Conservation (phyloP, 2,797 vertebrate genomes). For the Poeciliopsis gracilis region DNA sequence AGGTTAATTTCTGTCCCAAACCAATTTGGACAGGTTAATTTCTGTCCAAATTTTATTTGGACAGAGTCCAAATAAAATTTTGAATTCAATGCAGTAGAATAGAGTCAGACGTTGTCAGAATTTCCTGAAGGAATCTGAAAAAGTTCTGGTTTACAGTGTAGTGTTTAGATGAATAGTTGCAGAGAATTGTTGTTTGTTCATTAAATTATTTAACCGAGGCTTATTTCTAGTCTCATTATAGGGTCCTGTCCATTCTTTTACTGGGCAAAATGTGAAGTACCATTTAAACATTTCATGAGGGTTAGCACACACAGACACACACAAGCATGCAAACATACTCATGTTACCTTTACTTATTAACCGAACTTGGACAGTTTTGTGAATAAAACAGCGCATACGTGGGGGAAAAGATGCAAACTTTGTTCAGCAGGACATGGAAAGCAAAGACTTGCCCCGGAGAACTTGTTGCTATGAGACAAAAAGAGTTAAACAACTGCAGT, state of each 20-base stretch:
- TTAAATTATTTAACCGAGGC: not conserved
- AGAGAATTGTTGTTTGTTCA: too few relatives aligned
- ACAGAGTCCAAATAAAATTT: not conserved
- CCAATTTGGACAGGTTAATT: too few relatives aligned
- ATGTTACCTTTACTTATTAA: not conserved
- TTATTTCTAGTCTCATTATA: not conserved
- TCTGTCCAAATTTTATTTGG: not conserved
- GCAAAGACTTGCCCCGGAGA: not conserved
- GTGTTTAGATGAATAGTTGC: not conserved
- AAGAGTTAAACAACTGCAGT: not conserved
- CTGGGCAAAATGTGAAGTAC: not conserved
- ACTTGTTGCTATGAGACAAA: not conserved
- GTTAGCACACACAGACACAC: not conserved
- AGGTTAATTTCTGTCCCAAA: not conserved
- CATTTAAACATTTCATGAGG: not conserved
- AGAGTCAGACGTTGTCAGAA: not conserved
- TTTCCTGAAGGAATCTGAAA: not conserved
- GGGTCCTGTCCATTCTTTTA: not conserved
- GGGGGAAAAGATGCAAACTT: not conserved
- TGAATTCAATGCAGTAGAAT: not conserved
- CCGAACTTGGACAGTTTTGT: not conserved
- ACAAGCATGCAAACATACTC: not conserved
- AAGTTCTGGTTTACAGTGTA: not conserved
- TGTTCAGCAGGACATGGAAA: not conserved
- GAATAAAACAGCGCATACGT: not conserved